phyloP scores from a whole-genome alignment of 2,797 vertebrate genomes.

The Pseudochromis fuscus region DNA sequence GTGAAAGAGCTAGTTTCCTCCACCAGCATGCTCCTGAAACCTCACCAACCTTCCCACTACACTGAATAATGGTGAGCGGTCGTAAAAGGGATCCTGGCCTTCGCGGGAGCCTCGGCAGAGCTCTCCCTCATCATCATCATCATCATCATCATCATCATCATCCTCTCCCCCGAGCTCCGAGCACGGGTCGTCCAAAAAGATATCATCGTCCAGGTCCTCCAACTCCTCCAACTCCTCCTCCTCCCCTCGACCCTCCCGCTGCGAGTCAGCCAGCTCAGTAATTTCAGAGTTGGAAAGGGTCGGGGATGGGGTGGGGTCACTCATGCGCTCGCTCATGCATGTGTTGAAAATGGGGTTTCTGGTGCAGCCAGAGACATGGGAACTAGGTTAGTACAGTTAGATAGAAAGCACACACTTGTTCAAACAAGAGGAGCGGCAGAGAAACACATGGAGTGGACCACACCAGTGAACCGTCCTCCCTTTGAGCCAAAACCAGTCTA shows the following conservation, averaged over 20 bases:
- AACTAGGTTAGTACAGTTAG: slow-evolving; percentile 94
- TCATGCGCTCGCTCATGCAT: slow-evolving; percentile 99
- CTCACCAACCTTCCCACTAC: slow-evolving; percentile 99
- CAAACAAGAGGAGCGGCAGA: slow-evolving; percentile 67
- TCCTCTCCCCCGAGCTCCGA: slow-evolving; percentile 86
- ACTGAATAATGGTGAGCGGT: slow-evolving; percentile 99
- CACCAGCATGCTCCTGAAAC: slow-evolving; percentile 96
- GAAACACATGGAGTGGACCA: slow-evolving; percentile 23
- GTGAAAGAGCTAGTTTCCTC: slow-evolving; percentile 99
- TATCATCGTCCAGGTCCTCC: slow-evolving; percentile 90
- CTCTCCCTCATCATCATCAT: slow-evolving; percentile 84
- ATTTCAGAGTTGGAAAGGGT: slow-evolving; percentile 97
- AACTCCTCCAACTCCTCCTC: slow-evolving; percentile 88
- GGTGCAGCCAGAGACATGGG: slow-evolving; percentile 96
- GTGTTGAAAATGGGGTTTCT: slow-evolving; percentile 99
- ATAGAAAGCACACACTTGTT: slow-evolving; percentile 87
- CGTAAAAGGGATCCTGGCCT: slow-evolving; percentile 99
- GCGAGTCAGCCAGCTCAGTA: slow-evolving; percentile 95
- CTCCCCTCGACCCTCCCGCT: slow-evolving; percentile 92
- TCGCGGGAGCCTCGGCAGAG: slow-evolving; percentile 87
- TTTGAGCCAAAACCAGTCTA: slow-evolving; percentile 14
- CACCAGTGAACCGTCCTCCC: slow-evolving; percentile 24
- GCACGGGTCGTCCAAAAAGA: slow-evolving; percentile 94
- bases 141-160: slow-evolving; percentile 75
- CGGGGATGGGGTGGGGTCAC: slow-evolving; percentile 98